These are phyloP conservation scores for Aurelia sp. DNA, from an alignment of 30 jellyfish, hydroid and myxozoan genomes.

Conservation along the genomic window DNA sequence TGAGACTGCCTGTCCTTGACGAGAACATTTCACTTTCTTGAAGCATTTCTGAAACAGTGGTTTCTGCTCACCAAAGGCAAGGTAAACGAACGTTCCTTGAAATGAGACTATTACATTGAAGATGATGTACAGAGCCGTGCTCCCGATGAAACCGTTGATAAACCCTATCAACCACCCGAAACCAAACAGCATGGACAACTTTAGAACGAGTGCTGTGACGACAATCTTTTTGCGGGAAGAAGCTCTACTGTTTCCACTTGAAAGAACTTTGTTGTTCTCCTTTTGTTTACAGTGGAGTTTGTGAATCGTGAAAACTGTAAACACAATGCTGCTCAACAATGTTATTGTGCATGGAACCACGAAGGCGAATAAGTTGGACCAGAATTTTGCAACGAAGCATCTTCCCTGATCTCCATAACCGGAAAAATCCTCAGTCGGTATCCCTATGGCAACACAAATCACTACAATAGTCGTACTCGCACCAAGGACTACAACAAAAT, in stretches of 20 bases:
- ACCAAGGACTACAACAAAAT: neutral
- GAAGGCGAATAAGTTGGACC: conserved; percentile 28
- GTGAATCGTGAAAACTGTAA: neutral
- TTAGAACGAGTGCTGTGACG: neutral
- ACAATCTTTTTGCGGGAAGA: conserved; percentile 27
- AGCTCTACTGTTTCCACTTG: neutral
- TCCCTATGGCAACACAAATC: neutral
- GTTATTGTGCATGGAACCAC: neutral
- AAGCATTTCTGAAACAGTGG: neutral
- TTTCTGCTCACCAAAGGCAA: conserved; percentile 33
- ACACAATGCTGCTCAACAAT: neutral
- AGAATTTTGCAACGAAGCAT: conserved; percentile 3
- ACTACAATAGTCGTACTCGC: neutral
- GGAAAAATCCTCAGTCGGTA: neutral
- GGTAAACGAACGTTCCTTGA: conserved; percentile 23
- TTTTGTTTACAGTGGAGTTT: conserved; percentile 3
- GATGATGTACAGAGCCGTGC: conserved; percentile 5
- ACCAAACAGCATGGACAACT: conserved; percentile 18
- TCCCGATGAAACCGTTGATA: neutral
- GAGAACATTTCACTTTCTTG: too few relatives aligned
- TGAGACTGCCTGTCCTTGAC: too few relatives aligned
- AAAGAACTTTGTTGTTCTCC: neutral
- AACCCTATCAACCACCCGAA: conserved; percentile 38
- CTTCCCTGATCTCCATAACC: conserved; percentile 3
- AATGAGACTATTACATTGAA: neutral